A percentile compares a stretch with the other conserved stretches of the same genome.
phyloP scores from a whole-genome alignment of 2,113 vertebrate species.

The Xyrauchen texanus region DNA sequence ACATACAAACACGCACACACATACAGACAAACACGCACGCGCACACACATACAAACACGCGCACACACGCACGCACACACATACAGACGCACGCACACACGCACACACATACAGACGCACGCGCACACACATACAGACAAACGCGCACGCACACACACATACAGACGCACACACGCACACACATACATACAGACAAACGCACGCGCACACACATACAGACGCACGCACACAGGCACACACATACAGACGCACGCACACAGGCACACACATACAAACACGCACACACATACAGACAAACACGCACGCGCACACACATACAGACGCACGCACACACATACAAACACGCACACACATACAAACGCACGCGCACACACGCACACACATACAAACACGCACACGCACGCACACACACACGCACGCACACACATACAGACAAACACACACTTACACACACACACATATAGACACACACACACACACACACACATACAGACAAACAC shows the following conservation, averaged over 20 bases:
- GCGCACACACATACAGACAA: conserved; percentile 17
- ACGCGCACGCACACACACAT: conserved; percentile 30
- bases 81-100: conserved; percentile 37
- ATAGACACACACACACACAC: conserved; percentile 24
- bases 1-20: neutral
- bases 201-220: conserved; percentile 61
- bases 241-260: conserved; percentile 20
- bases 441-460: conserved; percentile 27
- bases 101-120: neutral
- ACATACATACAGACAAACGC: too few relatives aligned
- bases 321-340: conserved; percentile 1
- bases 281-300: conserved; percentile 12
- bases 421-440: neutral
- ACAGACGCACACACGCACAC: conserved; percentile 3
- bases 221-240: neutral
- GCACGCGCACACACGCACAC: neutral
- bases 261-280: neutral
- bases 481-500: conserved; percentile 14
- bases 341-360: conserved; percentile 46
- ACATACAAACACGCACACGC: conserved; percentile 7
- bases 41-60: neutral
- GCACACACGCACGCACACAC: conserved; percentile 10
- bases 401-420: neutral
- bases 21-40: conserved; percentile 7
- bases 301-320: conserved; percentile 29